phyloP scores from a whole-genome alignment of 1,140 invertebrate genomes.

The Pseudomyrmex concolor region DNA sequence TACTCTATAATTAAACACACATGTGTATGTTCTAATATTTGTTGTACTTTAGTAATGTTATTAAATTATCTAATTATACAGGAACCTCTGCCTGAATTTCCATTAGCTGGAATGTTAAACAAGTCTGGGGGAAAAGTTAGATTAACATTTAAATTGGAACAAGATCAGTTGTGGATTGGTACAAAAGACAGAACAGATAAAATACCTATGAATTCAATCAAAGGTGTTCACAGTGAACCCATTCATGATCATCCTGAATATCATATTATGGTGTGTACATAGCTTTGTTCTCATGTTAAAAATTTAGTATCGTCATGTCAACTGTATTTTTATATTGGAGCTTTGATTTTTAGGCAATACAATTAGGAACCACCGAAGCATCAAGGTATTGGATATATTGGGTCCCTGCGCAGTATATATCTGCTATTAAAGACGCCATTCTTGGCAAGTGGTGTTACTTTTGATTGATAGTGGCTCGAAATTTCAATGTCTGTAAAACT shows the following conservation, averaged over 20 bases:
- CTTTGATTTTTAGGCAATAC: conserved; percentile 88
- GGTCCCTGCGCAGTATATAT: conserved; percentile 96
- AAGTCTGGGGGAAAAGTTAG: conserved; percentile 96
- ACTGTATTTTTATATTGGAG: conserved; percentile 17
- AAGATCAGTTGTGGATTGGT: conserved; percentile 96
- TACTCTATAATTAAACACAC: neutral
- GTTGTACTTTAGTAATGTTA: no score
- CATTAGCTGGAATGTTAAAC: conserved; percentile 96
- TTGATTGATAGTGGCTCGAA: conserved; percentile 82
- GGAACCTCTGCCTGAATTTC: conserved; percentile 93
- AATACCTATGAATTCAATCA: conserved; percentile 95
- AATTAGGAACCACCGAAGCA: conserved; percentile 94
- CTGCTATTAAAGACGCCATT: conserved; percentile 96
- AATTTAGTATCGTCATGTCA: conserved; percentile 26
- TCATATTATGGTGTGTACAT: conserved; percentile 93
- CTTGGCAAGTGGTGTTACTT: conserved; percentile 95
- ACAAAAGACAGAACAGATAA: conserved; percentile 98
- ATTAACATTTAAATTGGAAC: conserved; percentile 96
- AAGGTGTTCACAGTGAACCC: conserved; percentile 92
- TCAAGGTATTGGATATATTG: conserved; percentile 97
- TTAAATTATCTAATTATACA: conserved; percentile 73
- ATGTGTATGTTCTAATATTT: no score
- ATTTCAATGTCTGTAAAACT: conserved; percentile 70
- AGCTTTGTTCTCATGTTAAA: neutral
- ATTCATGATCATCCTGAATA: conserved; percentile 96